Evolutionary conservation across 1,140 invertebrate species (phyloP), one percentile per base, ranked within the genome.

Genomic region (Drosophila prosaltans): DNA sequence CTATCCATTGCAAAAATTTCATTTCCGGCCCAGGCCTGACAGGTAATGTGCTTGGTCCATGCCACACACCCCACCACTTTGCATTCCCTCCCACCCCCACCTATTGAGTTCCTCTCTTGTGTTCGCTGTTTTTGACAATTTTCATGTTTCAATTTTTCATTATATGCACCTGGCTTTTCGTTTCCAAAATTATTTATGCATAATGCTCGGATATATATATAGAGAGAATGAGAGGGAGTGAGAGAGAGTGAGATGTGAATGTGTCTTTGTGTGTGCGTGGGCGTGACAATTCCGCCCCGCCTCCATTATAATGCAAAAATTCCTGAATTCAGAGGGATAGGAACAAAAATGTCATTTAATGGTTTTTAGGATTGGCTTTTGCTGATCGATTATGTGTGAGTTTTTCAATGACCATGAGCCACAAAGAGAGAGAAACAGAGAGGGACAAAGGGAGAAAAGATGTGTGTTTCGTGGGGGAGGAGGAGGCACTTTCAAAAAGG

Each of bases 81-180:
- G 32, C 32, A 36, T 36, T 36, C n/a, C 6, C 5, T 28, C 24
- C n/a, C 32, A 21, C 26, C 10, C 6, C 16, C 3, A 6, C 6
- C 32, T 36, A 6, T 4, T 1, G 45, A 39, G 9, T 48, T 48
- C 32, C 36, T 59, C n/a, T 64, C 11, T 36, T 69, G 63, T 67
- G 28, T 57, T 77, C 68, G 67, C 80, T 88, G 83, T 80, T 89
- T 88, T 89, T 88, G 83, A 83, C 83, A 88, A 88, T 88, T 88
- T 86, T 88, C 83, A 80, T 86, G 83, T 88, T 88, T 88, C 84
- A 88, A 88, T 88, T 83, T 88, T 88, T 89, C 83, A 86, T 88
- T 83, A 80, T 80, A 66, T 77, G 82, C 79, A 75, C 61, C 74
- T 54, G 65, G 54, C 64, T 64, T 24, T 57, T 48, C 54, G 41